Percentiles rank a stretch among this genome's conserved stretches.
phyloP scores from a whole-genome alignment of 2,113 vertebrate genomes.

The Epinephelus moara region DNA sequence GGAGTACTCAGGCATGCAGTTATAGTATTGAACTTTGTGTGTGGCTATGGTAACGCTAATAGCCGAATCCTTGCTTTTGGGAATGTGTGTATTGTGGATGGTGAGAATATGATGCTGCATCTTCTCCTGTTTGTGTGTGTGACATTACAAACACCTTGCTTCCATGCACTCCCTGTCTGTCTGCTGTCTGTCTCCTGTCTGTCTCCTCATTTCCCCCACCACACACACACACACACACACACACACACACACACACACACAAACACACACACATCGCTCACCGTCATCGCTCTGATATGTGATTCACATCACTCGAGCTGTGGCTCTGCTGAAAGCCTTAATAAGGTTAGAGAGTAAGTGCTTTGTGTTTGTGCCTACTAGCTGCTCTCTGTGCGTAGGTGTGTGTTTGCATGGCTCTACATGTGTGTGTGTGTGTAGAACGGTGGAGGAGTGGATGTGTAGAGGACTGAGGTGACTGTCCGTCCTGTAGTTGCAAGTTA shows the following conservation, averaged over 20 bases:
- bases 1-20: conserved; percentile 43
- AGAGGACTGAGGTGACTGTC: conserved; percentile 43
- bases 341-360: conserved; percentile 81
- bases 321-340: conserved; percentile 74
- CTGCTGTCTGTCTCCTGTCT: background rate
- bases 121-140: background rate
- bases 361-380: conserved; percentile 58
- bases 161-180: background rate
- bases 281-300: conserved; percentile 55
- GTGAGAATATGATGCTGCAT: conserved; percentile 24
- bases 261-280: conserved; percentile 10
- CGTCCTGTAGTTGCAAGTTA: conserved; percentile 52
- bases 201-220: background rate
- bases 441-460: conserved; percentile 19
- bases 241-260: background rate
- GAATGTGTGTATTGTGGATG: conserved; percentile 12
- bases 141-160: conserved; percentile 45
- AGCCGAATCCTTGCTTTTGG: conserved; percentile 5
- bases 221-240: background rate
- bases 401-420: conserved; percentile 30
- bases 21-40: conserved; percentile 54
- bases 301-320: conserved; percentile 62
- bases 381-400: conserved; percentile 37
- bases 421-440: conserved; percentile 10
- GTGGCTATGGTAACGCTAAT: conserved; percentile 59